A percentile compares a stretch with the other conserved stretches of the same genome.
Conservation (phyloP, 2,113 vertebrate species). For the Herpailurus yagouaroundi region DNA sequence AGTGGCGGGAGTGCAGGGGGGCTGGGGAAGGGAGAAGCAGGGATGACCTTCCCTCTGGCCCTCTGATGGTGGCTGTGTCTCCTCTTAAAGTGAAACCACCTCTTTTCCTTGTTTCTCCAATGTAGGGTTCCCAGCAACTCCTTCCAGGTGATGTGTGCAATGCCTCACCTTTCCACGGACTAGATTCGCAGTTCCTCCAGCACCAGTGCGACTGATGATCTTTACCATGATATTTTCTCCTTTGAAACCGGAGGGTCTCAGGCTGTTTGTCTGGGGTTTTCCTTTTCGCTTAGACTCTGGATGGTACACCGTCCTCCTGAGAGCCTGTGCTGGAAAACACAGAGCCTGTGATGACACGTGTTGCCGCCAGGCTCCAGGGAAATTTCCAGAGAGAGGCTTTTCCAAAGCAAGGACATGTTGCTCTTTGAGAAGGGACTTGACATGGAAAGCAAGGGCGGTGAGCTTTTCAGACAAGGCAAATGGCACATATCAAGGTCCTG, state of each 20-base stretch:
- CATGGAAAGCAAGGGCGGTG: accelerated
- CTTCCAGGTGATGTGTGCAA: not conserved
- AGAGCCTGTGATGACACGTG: accelerated
- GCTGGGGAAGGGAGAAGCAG: not conserved
- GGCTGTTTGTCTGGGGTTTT: not conserved
- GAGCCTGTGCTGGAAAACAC: not conserved
- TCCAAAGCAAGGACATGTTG: accelerated
- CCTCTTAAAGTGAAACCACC: accelerated
- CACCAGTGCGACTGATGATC: not conserved
- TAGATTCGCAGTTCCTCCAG: not conserved
- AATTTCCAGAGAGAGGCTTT: not conserved
- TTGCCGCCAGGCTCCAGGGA: accelerated
- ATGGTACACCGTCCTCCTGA: accelerated
- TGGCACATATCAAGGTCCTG: accelerated
- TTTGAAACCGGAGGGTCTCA: not conserved
- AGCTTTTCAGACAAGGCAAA: not conserved
- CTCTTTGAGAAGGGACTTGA: not conserved
- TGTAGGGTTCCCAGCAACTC: accelerated
- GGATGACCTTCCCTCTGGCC: accelerated
- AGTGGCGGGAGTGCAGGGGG: accelerated
- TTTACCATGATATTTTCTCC: not conserved
- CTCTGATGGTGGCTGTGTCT: not conserved
- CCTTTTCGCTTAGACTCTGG: not conserved
- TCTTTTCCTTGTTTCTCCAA: not conserved
- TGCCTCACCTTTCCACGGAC: not conserved